A percentile compares a stretch with the other conserved stretches of the same genome.
Evolutionary conservation across 1,140 invertebrate genomes (phyloP).

Genomic region (Triops cancriformis): DNA sequence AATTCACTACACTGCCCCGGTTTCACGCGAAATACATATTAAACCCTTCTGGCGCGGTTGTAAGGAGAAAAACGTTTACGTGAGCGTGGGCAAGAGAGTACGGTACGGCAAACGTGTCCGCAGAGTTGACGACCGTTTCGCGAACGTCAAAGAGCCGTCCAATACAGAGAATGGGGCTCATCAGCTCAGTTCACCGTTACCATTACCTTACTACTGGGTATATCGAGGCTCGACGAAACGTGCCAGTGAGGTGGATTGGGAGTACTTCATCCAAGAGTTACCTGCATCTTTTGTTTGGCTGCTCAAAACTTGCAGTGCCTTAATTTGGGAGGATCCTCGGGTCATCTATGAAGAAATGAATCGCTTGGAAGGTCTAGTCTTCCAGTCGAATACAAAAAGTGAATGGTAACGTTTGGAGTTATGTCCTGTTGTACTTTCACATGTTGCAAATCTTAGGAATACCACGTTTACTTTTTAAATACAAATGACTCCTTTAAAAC

Average conservation of each 20-base stretch:
- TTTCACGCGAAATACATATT: not conserved
- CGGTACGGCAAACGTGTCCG: not conserved
- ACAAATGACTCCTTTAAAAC: not conserved
- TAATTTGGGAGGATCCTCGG: not conserved
- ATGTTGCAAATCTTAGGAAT: not conserved
- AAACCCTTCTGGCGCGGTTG: not conserved
- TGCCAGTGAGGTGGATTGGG: not conserved
- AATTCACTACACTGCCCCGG: not conserved
- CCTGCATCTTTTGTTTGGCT: not conserved
- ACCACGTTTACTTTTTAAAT: not conserved
- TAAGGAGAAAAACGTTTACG: not conserved
- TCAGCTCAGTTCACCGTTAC: not conserved
- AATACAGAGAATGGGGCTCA: not conserved
- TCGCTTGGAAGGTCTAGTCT: not conserved
- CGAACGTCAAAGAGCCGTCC: not conserved
- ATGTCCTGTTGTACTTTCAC: not conserved
- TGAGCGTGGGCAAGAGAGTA: not conserved
- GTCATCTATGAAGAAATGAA: not conserved
- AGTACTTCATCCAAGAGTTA: not conserved
- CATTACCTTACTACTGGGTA: not conserved
- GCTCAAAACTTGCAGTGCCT: not conserved
- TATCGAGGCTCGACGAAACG: not conserved
- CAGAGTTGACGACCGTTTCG: not conserved
- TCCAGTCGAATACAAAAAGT: not conserved
- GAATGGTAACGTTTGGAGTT: not conserved